Conservation (phyloP, 2,888 invertebrate genomes). For the Sepiola atlantica region DNA sequence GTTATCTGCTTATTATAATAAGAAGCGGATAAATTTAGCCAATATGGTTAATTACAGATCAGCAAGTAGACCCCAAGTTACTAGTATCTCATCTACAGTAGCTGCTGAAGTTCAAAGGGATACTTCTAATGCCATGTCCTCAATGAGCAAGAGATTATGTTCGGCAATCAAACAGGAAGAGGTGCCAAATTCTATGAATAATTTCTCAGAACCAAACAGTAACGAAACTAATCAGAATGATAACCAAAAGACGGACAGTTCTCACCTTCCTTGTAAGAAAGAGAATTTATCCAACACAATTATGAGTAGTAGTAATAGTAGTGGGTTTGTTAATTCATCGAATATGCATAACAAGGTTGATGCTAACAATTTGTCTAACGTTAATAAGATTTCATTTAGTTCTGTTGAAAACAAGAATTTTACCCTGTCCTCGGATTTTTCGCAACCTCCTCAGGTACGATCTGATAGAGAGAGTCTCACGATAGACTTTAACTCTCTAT, state of each 20-base stretch:
- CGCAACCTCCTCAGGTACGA: neutral
- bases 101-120: neutral
- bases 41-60: neutral
- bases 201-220: neutral
- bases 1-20: neutral
- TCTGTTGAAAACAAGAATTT: conserved; percentile 37
- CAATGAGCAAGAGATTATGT: neutral
- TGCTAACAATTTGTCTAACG: neutral
- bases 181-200: neutral
- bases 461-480: conserved; percentile 23
- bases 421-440: neutral
- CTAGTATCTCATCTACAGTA: neutral
- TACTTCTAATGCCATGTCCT: neutral
- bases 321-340: neutral
- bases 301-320: neutral
- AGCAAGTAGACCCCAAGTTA: neutral
- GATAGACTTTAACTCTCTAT: neutral
- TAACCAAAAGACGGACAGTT: neutral
- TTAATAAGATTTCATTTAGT: neutral
- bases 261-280: neutral
- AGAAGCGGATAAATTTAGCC: neutral
- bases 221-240: neutral
- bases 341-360: neutral
- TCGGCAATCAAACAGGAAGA: neutral
- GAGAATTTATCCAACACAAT: neutral